Percentiles rank a stretch among this genome's conserved stretches.
phyloP scores from a whole-genome alignment of 2,797 vertebrate species.

The Hydrolagus colliei region DNA sequence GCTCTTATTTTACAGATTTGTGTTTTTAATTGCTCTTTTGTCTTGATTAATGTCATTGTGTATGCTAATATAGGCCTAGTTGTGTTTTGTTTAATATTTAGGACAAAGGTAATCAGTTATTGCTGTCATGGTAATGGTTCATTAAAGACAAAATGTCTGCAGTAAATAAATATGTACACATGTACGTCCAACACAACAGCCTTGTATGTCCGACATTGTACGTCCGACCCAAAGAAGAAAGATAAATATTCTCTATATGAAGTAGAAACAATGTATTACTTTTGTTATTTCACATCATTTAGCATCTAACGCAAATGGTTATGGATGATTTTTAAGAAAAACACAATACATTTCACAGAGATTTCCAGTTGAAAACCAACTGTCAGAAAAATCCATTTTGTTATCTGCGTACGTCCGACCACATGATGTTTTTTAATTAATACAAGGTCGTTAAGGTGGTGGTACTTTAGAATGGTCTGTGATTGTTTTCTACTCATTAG shows the following conservation, averaged over 20 bases:
- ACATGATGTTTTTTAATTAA: not conserved
- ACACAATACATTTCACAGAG: not conserved
- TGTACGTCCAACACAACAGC: conserved; percentile 13
- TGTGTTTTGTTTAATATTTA: no score
- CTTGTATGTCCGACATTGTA: not conserved
- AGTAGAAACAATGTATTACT: not conserved
- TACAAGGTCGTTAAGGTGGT: conserved; percentile 20
- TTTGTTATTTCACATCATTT: conserved; percentile 5
- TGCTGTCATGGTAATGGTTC: no score
- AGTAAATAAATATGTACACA: not conserved
- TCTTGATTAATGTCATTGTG: no score
- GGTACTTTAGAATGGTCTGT: not conserved
- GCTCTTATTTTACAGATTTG: no score
- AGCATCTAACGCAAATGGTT: conserved; percentile 1
- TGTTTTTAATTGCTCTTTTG: no score
- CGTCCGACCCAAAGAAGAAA: conserved; percentile 18
- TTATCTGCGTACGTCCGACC: not conserved
- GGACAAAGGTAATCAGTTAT: no score
- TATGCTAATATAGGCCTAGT: no score
- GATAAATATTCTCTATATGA: not conserved
- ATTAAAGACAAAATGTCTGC: no score
- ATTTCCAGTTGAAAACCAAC: conserved; percentile 11
- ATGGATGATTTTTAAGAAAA: conserved; percentile 21
- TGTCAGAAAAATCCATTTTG: conserved; percentile 12
- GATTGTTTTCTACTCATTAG: no score